Evolutionary conservation across 2,797 vertebrate genomes (phyloP), one percentile per base, ranked within the genome.

Genomic region (Neoniphon sammara): DNA sequence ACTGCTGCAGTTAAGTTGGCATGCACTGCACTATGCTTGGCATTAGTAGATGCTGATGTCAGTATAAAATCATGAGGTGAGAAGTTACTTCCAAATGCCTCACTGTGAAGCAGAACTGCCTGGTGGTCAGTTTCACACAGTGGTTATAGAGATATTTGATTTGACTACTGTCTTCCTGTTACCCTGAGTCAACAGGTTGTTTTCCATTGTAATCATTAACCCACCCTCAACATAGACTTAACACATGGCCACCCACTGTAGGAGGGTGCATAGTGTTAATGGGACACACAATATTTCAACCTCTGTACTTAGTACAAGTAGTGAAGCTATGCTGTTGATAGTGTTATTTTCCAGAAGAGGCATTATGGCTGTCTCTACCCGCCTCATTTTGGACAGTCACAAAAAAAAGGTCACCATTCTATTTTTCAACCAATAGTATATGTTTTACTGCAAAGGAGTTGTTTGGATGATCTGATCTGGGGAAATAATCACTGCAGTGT

Each of bases 161-260:
- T 70, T 61, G 46, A 49, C 61, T 59, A 49, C 64, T 39, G 14
- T 71, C 57, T 66, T 21, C 57, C 58, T 81, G 23, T 49, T 77
- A 17, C 49, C 47, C 54, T 62, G 25, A 53, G 70, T 77, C 78
- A 88, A 80, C 71, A 74, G 49, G 69, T 85, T 77, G 68, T 74
- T 85, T 77, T 82, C 47, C 36, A 57, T 71, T 84, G 73, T 86
- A 91, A 91, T 90, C 83, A 92, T 91, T 92, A 92, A 91, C 88
- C 42, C 10, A 27, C 23, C 20, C 39, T 57, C 60, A 69, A 44
- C 79, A 18, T 80, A 53, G 47, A 42, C 75, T 84, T 82, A 80
- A 74, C 82, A 85, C 86, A 80, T 77, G 85, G 80, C 49, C 42
- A 54, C 42, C 70, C 73, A 30, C 42, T 20, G 63, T 71, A 75